phyloP scores from a whole-genome alignment of 2,113 vertebrate species.

The Penelope pileata region DNA sequence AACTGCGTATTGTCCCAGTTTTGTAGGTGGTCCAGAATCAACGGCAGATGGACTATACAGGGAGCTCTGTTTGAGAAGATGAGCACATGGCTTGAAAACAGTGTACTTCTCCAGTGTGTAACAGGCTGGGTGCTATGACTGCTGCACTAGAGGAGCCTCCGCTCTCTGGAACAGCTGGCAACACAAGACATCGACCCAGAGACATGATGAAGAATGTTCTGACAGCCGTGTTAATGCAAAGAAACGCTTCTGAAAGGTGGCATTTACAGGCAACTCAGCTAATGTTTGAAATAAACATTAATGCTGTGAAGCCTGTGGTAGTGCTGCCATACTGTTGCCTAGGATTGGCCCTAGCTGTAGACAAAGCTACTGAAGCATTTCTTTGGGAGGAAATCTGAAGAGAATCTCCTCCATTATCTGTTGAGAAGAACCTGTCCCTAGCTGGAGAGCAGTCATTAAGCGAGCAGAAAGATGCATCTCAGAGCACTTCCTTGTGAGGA shows the following conservation, averaged over 20 bases:
- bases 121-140: neutral
- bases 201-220: neutral
- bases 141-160: neutral
- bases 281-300: neutral
- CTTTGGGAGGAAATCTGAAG: neutral
- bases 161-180: neutral
- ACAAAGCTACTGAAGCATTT: neutral
- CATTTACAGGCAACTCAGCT: neutral
- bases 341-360: neutral
- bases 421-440: neutral
- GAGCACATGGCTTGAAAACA: neutral
- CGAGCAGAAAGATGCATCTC: neutral
- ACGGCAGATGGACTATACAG: neutral
- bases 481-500: neutral
- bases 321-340: neutral
- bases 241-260: neutral
- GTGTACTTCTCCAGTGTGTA: neutral
- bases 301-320: neutral
- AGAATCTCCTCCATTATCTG: neutral
- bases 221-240: neutral
- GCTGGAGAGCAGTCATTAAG: neutral
- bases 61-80: neutral
- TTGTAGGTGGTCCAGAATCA: neutral
- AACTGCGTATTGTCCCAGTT: neutral
- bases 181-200: neutral